A percentile compares a stretch with the other conserved stretches of the same genome.
These are phyloP conservation scores for Scaptomyza cyrtandrae DNA, from an alignment of 2,888 invertebrate genomes.

Conservation along the genomic window DNA sequence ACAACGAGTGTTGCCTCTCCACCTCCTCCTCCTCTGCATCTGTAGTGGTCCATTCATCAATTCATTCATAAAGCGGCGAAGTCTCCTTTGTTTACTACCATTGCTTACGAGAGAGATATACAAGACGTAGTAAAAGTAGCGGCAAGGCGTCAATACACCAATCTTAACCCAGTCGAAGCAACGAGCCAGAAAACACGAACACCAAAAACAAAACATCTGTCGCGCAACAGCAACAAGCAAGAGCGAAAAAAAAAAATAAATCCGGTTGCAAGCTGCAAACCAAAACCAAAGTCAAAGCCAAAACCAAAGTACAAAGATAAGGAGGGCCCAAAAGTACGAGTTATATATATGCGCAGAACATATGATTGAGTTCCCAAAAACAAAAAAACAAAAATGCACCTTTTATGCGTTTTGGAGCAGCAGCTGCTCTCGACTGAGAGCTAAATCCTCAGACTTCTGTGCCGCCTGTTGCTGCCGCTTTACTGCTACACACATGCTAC, in stretches of 20 bases:
- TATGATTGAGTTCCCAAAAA: slow-evolving; percentile 72
- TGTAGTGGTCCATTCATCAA: slow-evolving; percentile 61
- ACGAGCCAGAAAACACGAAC: slow-evolving; percentile 19
- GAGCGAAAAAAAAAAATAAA: slow-evolving; percentile 51
- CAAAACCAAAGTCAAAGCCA: slow-evolving; percentile 36
- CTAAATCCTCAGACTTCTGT: slow-evolving; percentile 32
- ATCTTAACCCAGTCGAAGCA: slow-evolving; percentile 55
- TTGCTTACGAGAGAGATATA: slow-evolving; percentile 28
- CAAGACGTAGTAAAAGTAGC: slow-evolving; percentile 69
- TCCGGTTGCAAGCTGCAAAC: slow-evolving; percentile 77
- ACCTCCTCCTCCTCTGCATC: slow-evolving; percentile 1
- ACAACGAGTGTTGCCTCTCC: not conserved
- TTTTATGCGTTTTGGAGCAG: slow-evolving; percentile 60
- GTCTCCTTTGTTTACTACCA: slow-evolving; percentile 68
- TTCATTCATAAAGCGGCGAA: slow-evolving; percentile 73
- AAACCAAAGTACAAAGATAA: slow-evolving; percentile 44
- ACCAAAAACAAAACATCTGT: slow-evolving; percentile 55
- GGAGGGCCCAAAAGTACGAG: slow-evolving; percentile 40
- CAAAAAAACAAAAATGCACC: slow-evolving; percentile 56
- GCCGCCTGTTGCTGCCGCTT: slow-evolving; percentile 40
- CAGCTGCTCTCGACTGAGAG: slow-evolving; percentile 33
- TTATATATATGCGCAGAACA: slow-evolving; percentile 54
- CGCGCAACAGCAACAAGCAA: slow-evolving; percentile 21
- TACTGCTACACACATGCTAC: slow-evolving; percentile 47
- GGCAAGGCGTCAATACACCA: slow-evolving; percentile 31